These are phyloP conservation scores for Hirtodrosophila confusa DNA, from an alignment of 2,888 invertebrate species.

Conservation along the genomic window DNA sequence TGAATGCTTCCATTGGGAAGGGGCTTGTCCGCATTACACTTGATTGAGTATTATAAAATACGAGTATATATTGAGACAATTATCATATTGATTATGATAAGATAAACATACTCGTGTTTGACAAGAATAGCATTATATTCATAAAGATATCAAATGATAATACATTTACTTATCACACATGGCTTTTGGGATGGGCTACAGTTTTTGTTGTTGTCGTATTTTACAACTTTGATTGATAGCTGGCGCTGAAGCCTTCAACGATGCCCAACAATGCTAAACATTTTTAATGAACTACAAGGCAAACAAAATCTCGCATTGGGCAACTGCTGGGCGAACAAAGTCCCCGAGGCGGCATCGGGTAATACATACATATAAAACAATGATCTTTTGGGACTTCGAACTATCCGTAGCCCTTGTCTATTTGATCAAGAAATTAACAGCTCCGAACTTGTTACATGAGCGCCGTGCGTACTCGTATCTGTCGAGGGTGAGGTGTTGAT, in stretches of 20 bases:
- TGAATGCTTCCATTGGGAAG: too few relatives aligned
- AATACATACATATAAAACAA: slow-evolving; percentile 33
- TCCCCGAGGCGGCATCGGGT: not conserved
- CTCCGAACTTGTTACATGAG: slow-evolving; percentile 66
- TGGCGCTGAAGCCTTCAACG: slow-evolving; percentile 52
- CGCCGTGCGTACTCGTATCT: slow-evolving; percentile 17
- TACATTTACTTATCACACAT: not conserved
- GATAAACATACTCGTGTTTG: not conserved
- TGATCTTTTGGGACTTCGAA: slow-evolving; percentile 44
- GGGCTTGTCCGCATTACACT: too few relatives aligned
- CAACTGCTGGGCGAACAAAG: not conserved
- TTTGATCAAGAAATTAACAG: slow-evolving; percentile 73
- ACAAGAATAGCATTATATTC: not conserved
- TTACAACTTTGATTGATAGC: slow-evolving; percentile 34
- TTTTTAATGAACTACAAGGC: slow-evolving; percentile 69
- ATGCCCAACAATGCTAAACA: slow-evolving; percentile 67
- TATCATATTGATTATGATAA: slow-evolving; percentile 1
- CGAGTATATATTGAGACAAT: not conserved
- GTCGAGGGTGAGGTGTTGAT: slow-evolving; percentile 70
- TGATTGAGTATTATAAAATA: too few relatives aligned
- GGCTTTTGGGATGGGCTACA: not conserved
- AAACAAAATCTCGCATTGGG: slow-evolving; percentile 46
- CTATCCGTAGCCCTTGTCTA: slow-evolving; percentile 28
- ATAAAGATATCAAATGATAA: slow-evolving; percentile 3
- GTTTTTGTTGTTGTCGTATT: slow-evolving; percentile 1